Evolutionary conservation across 2,113 vertebrate genomes (phyloP), one percentile per base, ranked within the genome.

Genomic region (Hemichromis elongatus): DNA sequence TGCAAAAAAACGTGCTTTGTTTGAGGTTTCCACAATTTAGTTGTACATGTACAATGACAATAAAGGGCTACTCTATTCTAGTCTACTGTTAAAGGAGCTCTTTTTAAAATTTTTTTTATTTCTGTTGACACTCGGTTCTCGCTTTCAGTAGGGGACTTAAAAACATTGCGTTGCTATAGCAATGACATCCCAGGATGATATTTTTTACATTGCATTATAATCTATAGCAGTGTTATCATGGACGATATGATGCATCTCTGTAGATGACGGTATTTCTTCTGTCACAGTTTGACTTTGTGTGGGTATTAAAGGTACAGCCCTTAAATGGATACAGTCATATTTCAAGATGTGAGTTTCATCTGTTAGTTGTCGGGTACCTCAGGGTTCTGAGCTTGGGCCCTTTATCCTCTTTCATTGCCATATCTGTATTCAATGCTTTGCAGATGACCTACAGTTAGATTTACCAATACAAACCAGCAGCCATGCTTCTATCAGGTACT

Each of bases 291-390:
- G 16, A 59, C 33, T 33, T 61, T 61, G 57, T 33, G 57, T 33
- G 19, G 0, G 28, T 19, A 61, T 33, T 61, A 0, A 61, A 61
- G 0, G 1, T 33, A 6, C 57, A 61, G 28, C 28, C 16, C 28
- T 61, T 61, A 61, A 61, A 61, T 61, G 57, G 57, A 33, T 61
- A 61, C 28, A 61, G 28, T 61, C 57, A 61, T 9, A 61, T 33
- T 28, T 61, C 57, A 33, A 19, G 28, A 33, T 3, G 16, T 28
- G 57, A 7, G 18, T n/a, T 61, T 61, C 57, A 30, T 61, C 18
- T 35, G 30, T 0, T 61, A 4, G 56, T 30, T 30, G 26, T 59
- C 14, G 28, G 9, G 57, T 61, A 35, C 30, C 57, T 61, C 57
- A 61, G 57, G 16, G 57, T 35, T 61, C 28, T 61, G 3, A 19